phyloP scores from a whole-genome alignment of 92 coral and sea anemone species.

The Zoanthus gigantus region DNA sequence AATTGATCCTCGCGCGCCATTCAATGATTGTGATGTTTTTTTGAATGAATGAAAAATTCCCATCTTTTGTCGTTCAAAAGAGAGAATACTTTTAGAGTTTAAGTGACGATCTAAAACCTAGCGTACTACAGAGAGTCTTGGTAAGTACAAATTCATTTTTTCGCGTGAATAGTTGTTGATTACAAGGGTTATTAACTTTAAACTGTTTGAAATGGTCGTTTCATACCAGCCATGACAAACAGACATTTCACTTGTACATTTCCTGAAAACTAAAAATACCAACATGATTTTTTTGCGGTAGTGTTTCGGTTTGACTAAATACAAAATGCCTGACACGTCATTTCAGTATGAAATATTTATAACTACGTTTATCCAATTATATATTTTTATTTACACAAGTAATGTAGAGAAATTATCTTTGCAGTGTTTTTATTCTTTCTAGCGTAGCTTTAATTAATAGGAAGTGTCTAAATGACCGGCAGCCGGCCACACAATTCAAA shows the following conservation, averaged over 20 bases:
- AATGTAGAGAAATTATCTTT: too few species aligned
- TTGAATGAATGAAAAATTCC: background rate
- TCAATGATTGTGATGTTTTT: background rate
- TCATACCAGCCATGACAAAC: background rate
- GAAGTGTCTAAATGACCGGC: too few species aligned
- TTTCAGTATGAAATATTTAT: too few species aligned
- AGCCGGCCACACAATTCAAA: too few species aligned
- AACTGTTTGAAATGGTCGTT: background rate
- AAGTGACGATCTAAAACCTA: background rate
- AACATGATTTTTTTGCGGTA: too few species aligned
- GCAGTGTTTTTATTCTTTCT: too few species aligned
- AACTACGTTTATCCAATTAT: too few species aligned
- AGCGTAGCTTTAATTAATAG: too few species aligned
- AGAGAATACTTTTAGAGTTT: background rate
- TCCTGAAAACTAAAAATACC: background rate
- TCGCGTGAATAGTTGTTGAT: background rate
- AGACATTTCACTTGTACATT: background rate
- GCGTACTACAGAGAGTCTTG: background rate
- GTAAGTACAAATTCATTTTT: background rate
- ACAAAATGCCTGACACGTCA: too few species aligned
- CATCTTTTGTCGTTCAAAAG: background rate
- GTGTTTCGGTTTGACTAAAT: too few species aligned
- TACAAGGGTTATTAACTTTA: too few species aligned
- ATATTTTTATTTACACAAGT: too few species aligned
- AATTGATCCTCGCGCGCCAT: constrained; percentile 31